Conservation (phyloP, 2,797 vertebrate species). For the Linurgus olivaceus region DNA sequence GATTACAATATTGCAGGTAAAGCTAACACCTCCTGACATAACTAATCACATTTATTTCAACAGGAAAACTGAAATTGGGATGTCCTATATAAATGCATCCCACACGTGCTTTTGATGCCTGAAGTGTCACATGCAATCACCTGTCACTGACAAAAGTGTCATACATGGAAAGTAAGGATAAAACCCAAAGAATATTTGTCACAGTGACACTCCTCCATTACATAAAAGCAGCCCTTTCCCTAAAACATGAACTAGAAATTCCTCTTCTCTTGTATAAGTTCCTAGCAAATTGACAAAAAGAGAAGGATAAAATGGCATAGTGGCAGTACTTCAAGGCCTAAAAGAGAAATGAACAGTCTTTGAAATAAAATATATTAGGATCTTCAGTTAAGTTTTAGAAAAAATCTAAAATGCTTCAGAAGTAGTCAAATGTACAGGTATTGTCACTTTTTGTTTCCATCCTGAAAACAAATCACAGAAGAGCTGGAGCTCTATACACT, state of each 20-base stretch:
- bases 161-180: background rate
- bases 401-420: background rate
- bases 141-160: background rate
- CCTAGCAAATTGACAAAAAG: background rate
- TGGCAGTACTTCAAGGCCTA: background rate
- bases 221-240: background rate
- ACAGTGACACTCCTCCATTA: background rate
- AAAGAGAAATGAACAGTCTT: background rate
- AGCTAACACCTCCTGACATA: background rate
- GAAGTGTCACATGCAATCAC: background rate
- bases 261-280: background rate
- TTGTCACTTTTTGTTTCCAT: background rate
- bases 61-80: background rate
- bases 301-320: background rate
- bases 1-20: background rate
- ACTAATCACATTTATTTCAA: background rate
- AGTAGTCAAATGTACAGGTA: background rate
- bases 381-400: background rate
- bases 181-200: background rate
- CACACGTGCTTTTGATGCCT: background rate
- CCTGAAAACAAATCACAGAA: background rate
- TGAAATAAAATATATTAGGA: background rate
- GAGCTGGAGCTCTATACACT: background rate
- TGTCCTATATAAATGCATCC: background rate
- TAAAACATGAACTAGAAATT: background rate